A percentile compares a stretch with the other conserved stretches of the same genome.
Conservation (phyloP, 2,888 invertebrate genomes). For the Aphodius sticticus region DNA sequence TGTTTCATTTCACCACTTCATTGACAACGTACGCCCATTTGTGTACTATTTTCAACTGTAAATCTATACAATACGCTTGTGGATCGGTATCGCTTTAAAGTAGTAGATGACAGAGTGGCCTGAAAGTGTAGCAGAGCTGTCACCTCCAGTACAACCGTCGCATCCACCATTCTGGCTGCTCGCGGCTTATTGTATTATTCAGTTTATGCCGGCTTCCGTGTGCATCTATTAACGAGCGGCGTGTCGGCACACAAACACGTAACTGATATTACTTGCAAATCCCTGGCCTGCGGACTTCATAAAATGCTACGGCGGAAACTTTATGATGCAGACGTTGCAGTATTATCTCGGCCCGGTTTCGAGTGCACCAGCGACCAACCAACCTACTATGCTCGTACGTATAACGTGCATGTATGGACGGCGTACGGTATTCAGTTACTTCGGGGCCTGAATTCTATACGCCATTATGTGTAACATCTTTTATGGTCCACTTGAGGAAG, state of each 20-base stretch:
- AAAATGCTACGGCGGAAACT: neutral
- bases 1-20: no score
- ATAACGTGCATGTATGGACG: neutral
- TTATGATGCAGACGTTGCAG: neutral
- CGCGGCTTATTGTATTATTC: neutral
- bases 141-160: neutral
- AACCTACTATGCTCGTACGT: neutral
- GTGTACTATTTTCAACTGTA: no score
- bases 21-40: no score
- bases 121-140: neutral
- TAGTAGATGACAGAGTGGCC: conserved; percentile 4
- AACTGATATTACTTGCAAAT: conserved; percentile 4
- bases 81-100: neutral
- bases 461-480: neutral
- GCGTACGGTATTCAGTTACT: neutral
- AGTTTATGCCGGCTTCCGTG: neutral
- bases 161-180: neutral
- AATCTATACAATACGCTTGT: neutral
- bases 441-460: neutral
- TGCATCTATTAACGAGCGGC: conserved; percentile 4
- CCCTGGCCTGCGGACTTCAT: neutral
- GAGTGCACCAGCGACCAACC: neutral
- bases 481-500: neutral
- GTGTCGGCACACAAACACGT: neutral
- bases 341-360: neutral